Percentiles rank a stretch among this genome's conserved stretches.
These are phyloP conservation scores for Melanostoma mellinum DNA, from an alignment of 2,888 invertebrate species.

Conservation along the genomic window DNA sequence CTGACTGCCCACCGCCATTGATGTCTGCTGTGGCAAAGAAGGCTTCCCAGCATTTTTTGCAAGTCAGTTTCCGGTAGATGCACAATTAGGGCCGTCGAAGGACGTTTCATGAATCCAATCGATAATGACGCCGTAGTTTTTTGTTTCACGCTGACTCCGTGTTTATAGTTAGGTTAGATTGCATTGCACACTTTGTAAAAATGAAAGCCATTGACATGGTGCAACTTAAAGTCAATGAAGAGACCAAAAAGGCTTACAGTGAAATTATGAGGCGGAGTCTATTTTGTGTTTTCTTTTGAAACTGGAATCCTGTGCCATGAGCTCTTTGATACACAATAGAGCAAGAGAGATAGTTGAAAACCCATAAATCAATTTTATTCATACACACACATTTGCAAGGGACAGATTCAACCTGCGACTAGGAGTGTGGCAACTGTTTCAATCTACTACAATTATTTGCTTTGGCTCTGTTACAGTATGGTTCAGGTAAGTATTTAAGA, in stretches of 20 bases:
- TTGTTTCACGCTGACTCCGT: conserved; percentile 36
- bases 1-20: conserved; percentile 48
- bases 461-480: no score
- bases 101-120: conserved; percentile 58
- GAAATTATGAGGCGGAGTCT: conserved; percentile 24
- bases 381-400: no score
- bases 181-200: conserved; percentile 27
- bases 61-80: conserved; percentile 59
- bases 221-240: conserved; percentile 37
- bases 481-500: no score
- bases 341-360: conserved; percentile 7
- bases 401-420: no score
- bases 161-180: conserved; percentile 18
- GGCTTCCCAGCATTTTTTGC: conserved; percentile 49
- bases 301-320: conserved; percentile 34
- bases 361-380: conserved; percentile 42
- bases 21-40: conserved; percentile 36
- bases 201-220: conserved; percentile 66
- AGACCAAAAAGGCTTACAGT: neutral
- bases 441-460: no score
- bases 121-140: conserved; percentile 33
- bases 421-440: no score
- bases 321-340: neutral
- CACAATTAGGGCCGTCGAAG: conserved; percentile 52
- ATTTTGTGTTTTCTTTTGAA: conserved; percentile 18